These are phyloP conservation scores for Epirrita christyi DNA, from an alignment of 2,888 invertebrate genomes.

Conservation along the genomic window DNA sequence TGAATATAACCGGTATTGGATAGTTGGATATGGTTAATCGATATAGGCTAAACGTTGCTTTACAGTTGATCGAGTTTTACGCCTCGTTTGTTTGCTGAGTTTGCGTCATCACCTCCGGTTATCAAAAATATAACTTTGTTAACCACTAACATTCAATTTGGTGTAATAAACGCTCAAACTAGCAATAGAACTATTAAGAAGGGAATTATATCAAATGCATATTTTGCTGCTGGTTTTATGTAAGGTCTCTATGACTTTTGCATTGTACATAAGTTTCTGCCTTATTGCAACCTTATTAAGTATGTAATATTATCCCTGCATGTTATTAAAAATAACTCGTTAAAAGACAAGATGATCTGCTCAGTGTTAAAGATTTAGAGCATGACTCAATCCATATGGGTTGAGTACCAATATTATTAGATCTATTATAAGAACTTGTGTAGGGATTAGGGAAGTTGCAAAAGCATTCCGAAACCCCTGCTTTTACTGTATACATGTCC, in stretches of 20 bases:
- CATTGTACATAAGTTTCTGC: no score
- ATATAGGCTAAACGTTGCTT: conserved; percentile 46
- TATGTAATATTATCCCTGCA: conserved; percentile 3
- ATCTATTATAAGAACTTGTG: conserved; percentile 50
- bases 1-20: conserved; percentile 15
- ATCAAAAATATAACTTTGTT: conserved; percentile 13
- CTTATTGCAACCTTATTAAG: background rate
- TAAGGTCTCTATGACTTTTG: no score
- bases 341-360: conserved; percentile 25
- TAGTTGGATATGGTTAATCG: conserved; percentile 45
- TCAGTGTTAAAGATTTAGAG: conserved; percentile 21
- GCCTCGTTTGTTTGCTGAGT: conserved; percentile 45
- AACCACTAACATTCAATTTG: background rate
- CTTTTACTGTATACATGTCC: conserved; percentile 12
- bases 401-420: conserved; percentile 37
- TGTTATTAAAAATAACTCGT: conserved; percentile 9
- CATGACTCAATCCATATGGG: conserved; percentile 44
- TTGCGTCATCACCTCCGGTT: conserved; percentile 40
- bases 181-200: no score
- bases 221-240: no score
- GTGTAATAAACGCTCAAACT: background rate
- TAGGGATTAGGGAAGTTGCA: conserved; percentile 48
- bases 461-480: conserved; percentile 41
- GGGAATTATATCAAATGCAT: no score
- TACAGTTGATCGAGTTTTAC: conserved; percentile 49